Base-by-base conservation (phyloP, 2,888 invertebrate genomes). In the Beris morrisii region DNA sequence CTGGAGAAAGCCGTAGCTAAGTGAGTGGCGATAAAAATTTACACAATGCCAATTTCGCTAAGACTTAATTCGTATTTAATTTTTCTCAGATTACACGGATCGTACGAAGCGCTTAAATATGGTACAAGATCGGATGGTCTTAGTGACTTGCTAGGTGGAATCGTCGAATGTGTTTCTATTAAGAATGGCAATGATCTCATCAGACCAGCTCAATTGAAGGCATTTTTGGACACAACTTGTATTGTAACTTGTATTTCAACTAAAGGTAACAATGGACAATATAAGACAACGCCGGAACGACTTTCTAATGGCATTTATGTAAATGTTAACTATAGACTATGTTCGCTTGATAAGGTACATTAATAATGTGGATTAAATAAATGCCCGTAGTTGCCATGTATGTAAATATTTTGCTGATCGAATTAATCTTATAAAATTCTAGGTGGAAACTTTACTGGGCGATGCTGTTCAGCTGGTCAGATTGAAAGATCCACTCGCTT, bases 1-100 rank as follows among this genome's bases (percentile, higher is more conserved):
- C 82, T 95, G 61, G 95, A 95, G 81, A 95, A 95, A 80, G 95
- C 95, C 0, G 95, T 95, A 73, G 95, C 95, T 67, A 95, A 95
- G 91, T 91, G 78, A 85, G 87, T 45, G 38, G 5, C 7, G 38
- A 5, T 13, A 38, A 7, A 7, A 1, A 38, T 7, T 38, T 38
- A 5, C 38, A 7, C 38, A 38, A 9, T 9, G 38, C 38, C 4
- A 1, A 38, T 38, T 38, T 38, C 38, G 9, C 38, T 9, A 7
- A 38, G 38, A 38, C 4, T 32, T 55, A 31, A 55, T 38, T 11
- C 28, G 57, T 13, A 11, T 28, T 50, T 31, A 32, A 13, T n/a
- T 45, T 22, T 44, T 56, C 81, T 12, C 77, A 93, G 93, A 81
- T 81, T 95, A 64, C 95, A 95, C 76, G 95, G 95, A 4, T 95